Percentiles rank a stretch among this genome's conserved stretches.
Conservation (phyloP, 2,797 vertebrate genomes). For the Rhincodon typus region DNA sequence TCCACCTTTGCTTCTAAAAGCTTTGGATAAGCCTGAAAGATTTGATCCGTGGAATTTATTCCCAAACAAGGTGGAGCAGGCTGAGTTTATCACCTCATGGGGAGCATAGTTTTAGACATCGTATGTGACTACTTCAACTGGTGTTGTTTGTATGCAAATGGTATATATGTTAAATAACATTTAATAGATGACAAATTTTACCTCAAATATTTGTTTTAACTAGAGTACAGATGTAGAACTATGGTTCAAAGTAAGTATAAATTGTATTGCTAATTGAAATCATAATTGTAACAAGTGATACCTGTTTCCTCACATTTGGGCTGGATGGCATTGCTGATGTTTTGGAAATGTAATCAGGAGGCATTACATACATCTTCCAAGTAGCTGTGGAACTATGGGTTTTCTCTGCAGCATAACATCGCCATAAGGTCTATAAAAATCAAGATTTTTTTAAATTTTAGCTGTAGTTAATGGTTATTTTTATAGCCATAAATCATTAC, state of each 20-base stretch:
- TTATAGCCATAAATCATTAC: background rate
- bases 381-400: slow-evolving; percentile 63
- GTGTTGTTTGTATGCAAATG: background rate
- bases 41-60: background rate
- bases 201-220: background rate
- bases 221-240: background rate
- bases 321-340: slow-evolving; percentile 57
- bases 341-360: slow-evolving; percentile 51
- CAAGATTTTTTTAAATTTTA: slow-evolving; percentile 23
- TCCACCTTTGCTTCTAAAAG: no score
- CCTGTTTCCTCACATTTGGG: slow-evolving; percentile 64
- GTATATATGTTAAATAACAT: background rate
- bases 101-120: background rate
- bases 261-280: background rate
- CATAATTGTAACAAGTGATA: slow-evolving; percentile 43
- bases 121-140: background rate
- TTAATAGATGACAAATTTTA: background rate
- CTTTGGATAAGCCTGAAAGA: background rate
- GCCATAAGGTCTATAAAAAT: slow-evolving; percentile 70
- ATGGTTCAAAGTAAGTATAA: background rate
- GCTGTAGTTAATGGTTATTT: background rate
- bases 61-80: background rate
- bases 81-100: background rate
- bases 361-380: slow-evolving; percentile 76
- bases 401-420: slow-evolving; percentile 81